Evolutionary conservation across 2,113 vertebrate species (phyloP), one percentile per base, ranked within the genome.

Genomic region (Neodon shergylaensis): DNA sequence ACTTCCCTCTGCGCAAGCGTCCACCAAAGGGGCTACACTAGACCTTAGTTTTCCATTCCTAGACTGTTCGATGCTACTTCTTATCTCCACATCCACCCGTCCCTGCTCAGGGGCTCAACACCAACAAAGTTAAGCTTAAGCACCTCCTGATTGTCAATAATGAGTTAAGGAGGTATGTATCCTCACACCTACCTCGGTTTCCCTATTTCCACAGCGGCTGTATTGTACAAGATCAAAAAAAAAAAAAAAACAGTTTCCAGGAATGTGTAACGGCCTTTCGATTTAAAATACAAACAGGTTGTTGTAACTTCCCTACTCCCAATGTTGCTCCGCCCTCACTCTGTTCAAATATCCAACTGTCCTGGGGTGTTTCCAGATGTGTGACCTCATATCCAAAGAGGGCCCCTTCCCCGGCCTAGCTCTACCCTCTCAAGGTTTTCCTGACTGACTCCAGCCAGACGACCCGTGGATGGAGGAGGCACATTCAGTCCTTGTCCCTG

Each of bases 371-470:
- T 79, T 94, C 85, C 85, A 94, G 82, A 94, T 66, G 33, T 19
- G 16, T 96, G 91, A 95, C 70, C 66, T 97, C 49, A 72, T 65
- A 82, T 42, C 52, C 74, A 79, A 92, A 84, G 91, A 97, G 88
- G 58, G 82, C 83, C 42, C 76, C 54, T 95, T 73, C 81, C 65
- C 86, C 66, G 52, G 92, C 78, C 58, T 73, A 96, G 70, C 76
- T 92, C 26, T 65, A 5, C 72, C 76, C 22, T 52, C 70, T 73
- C 91, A 92, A 96, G 61, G 81, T 85, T 88, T 85, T 93, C 88
- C 72, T 58, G 58, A 91, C 90, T 85, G 78, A 49, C 78, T 83
- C 65, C 49, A 87, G 49, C 78, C 77, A 33, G 86, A 24, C 79
- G 28, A 88, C n/a, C 52, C 74, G 54, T 31, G 14, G 87, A 88